Conservation (phyloP, 2,797 vertebrate species). For the Manis crassicaudata region DNA sequence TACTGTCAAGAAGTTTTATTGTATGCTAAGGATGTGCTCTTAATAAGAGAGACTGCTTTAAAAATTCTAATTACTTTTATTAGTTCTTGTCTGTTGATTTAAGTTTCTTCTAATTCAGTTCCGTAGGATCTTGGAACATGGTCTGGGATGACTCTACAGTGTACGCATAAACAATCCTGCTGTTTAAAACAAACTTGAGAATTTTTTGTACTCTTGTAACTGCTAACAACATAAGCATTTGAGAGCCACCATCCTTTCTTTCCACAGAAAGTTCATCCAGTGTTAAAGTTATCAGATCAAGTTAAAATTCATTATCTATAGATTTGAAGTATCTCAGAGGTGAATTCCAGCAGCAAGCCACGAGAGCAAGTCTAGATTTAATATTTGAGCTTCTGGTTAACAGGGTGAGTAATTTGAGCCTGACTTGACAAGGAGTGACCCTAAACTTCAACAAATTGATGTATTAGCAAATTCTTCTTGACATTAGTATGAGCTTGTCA, state of each 20-base stretch:
- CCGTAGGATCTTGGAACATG: neutral
- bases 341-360: slow-evolving; percentile 61
- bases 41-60: neutral
- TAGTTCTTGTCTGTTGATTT: neutral
- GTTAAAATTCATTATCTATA: neutral
- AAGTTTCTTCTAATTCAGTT: neutral
- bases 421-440: slow-evolving; percentile 26
- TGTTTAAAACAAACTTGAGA: neutral
- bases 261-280: neutral
- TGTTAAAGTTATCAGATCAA: slow-evolving; percentile 37
- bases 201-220: neutral
- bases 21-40: neutral
- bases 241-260: neutral
- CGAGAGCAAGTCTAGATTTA: slow-evolving; percentile 4
- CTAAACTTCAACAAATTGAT: slow-evolving; percentile 38
- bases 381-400: slow-evolving; percentile 28
- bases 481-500: neutral
- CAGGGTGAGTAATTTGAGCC: slow-evolving; percentile 62
- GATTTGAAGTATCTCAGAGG: slow-evolving; percentile 5
- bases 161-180: neutral
- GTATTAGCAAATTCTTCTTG: slow-evolving; percentile 33
- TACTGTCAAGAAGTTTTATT: neutral
- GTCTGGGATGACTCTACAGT: neutral
- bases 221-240: neutral
- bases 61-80: neutral